Base-by-base conservation (phyloP, 2,113 vertebrate species). In the Pyxicephalus adspersus region DNA sequence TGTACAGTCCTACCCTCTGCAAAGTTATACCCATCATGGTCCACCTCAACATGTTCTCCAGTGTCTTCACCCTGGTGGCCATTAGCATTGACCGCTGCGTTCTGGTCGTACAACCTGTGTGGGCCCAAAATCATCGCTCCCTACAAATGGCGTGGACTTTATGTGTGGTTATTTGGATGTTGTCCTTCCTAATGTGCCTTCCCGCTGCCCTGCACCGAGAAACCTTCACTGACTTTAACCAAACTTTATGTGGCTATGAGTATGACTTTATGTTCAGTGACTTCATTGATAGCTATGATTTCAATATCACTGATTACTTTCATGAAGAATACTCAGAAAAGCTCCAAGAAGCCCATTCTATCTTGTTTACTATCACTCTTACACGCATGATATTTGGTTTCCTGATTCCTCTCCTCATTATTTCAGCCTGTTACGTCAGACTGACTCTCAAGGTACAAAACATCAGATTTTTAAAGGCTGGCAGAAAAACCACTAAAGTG, bases 11-110 rank as follows among this genome's bases (percentile, higher is more conserved):
- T 58, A 65, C 90, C 31, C 84, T 95, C 0, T 96, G 94, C 88
- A 95, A 94, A 82, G 5, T 94, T 65, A 84, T 95, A 64, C 91
- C 93, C 0, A 85, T 91, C 1, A 25, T 89, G 64, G 86, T 94
- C 0, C 2, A 93, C 57, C 87, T 95, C 76, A 95, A 93, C 84
- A 95, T 95, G 94, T 95, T 95, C 81, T 89, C 94, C 65, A 96
- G 94, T 0, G 60, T 95, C 82, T 93, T 96, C 84, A 89, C 93
- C 0, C 89, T 95, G 0, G 72, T 87, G 1, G 76, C 88, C 55
- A 93, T 95, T 58, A 94, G 92, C 81, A 77, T 94, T 28, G 94
- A 96, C 84, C 88, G 93, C 8, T 95, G 91, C 55, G 78, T 92
- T 8, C 68, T 92, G 28, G 94, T 95, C 2, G 83, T 89, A 68